Evolutionary conservation across 1,140 invertebrate species (phyloP).

Genomic region (Zaprionus inermis): DNA sequence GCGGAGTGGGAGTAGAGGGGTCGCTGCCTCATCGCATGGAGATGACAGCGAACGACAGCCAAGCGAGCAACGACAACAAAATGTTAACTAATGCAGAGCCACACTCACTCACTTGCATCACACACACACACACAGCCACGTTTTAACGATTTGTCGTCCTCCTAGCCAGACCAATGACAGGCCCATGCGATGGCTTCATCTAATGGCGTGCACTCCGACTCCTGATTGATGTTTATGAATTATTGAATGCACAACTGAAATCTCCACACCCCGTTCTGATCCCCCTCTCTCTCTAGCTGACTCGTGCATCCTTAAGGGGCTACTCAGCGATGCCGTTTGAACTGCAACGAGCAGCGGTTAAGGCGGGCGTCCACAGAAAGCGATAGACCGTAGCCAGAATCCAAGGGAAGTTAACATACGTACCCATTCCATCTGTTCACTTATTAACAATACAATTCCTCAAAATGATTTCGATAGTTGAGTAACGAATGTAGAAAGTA

Average conservation of each 20-base stretch:
- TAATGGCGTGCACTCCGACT: conserved; percentile 50
- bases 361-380: too few species aligned
- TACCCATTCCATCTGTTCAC: neutral
- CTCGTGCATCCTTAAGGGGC: conserved; percentile 1
- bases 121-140: conserved; percentile 9
- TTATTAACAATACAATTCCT: neutral
- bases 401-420: neutral
- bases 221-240: conserved; percentile 77
- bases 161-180: conserved; percentile 34
- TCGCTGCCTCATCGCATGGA: conserved; percentile 35
- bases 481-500: too few species aligned
- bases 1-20: conserved; percentile 7
- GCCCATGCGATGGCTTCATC: conserved; percentile 11
- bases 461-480: neutral
- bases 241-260: conserved; percentile 56
- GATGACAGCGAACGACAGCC: conserved; percentile 63
- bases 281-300: neutral
- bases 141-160: conserved; percentile 42
- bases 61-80: conserved; percentile 69
- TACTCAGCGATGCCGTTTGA: conserved; percentile 36
- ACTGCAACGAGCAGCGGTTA: neutral
- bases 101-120: conserved; percentile 19
- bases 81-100: conserved; percentile 72
- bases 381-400: neutral
- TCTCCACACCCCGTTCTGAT: neutral